These are phyloP conservation scores for Enteromius thamalakanensis DNA, from an alignment of 2,797 vertebrate genomes.

Conservation along the genomic window DNA sequence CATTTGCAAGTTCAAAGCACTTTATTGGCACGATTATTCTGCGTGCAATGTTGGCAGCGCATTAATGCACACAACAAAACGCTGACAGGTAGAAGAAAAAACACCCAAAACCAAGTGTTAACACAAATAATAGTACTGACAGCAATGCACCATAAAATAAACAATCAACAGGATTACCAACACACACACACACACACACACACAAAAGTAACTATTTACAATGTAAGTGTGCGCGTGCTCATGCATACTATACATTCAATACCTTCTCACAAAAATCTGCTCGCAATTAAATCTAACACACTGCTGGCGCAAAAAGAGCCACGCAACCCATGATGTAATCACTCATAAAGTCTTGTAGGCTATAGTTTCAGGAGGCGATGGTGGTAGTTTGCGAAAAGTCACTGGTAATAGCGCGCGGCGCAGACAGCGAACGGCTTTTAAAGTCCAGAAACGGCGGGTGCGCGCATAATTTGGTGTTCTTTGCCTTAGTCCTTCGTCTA, in stretches of 20 bases:
- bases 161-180: neutral
- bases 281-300: neutral
- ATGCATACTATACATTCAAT: neutral
- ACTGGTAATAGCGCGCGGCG: conserved; percentile 30
- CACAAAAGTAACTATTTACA: neutral
- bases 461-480: conserved; percentile 49
- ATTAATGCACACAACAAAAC: neutral
- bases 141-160: neutral
- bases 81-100: neutral
- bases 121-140: neutral
- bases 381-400: conserved; percentile 66
- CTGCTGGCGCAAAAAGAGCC: neutral
- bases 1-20: neutral
- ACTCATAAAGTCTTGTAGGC: conserved; percentile 41
- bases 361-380: conserved; percentile 34
- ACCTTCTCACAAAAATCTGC: neutral
- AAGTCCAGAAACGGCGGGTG: neutral
- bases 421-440: neutral
- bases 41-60: neutral
- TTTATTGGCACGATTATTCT: conserved; percentile 1
- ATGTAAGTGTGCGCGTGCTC: neutral
- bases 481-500: conserved; percentile 51
- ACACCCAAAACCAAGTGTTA: neutral
- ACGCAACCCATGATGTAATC: conserved; percentile 48
- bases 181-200: no score